These are phyloP conservation scores for Athalia circularis DNA, from an alignment of 2,888 invertebrate species.

Conservation along the genomic window DNA sequence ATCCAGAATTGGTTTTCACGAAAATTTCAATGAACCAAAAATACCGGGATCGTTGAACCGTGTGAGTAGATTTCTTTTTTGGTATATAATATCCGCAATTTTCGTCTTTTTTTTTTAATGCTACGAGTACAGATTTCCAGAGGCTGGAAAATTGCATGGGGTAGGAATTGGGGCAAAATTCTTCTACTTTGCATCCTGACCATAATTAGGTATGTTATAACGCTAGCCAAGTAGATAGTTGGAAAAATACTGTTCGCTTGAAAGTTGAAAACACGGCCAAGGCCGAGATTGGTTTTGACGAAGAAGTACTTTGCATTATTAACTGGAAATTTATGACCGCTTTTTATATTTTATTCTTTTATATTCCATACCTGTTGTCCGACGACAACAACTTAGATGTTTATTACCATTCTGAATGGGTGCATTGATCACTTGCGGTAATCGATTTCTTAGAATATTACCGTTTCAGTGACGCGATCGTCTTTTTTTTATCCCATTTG, in stretches of 20 bases:
- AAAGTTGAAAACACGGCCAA: slow-evolving; percentile 1
- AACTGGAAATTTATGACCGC: background rate
- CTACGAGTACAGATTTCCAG: no score
- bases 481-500: background rate
- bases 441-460: background rate
- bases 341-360: background rate
- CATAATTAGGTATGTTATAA: no score
- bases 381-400: no score
- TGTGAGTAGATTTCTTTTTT: no score
- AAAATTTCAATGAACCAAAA: no score
- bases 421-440: background rate
- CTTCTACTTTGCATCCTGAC: no score
- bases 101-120: no score
- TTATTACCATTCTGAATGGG: background rate
- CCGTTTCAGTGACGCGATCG: background rate
- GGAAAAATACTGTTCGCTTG: background rate
- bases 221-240: background rate
- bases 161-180: no score
- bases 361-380: background rate
- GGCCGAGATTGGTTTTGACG: background rate
- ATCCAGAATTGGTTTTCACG: no score
- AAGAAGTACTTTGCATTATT: background rate
- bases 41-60: no score
- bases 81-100: no score
- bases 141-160: no score